phyloP scores from a whole-genome alignment of 2,797 vertebrate genomes.

The Phalanger gymnotis region DNA sequence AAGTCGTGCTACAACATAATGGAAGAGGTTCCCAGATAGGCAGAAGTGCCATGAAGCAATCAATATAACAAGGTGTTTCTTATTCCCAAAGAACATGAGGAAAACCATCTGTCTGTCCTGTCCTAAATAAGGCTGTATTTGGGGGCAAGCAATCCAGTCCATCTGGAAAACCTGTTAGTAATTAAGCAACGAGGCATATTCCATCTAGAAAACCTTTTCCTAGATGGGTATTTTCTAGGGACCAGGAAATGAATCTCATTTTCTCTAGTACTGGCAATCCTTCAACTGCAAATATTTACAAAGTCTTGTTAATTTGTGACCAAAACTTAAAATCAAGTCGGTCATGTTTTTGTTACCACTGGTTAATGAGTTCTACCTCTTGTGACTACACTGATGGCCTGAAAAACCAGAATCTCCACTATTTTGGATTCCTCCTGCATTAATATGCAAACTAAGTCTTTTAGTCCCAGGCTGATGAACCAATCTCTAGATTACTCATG shows the following conservation, averaged over 20 bases:
- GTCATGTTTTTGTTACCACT: constrained; percentile 53
- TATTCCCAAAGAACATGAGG: constrained; percentile 33
- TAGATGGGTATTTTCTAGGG: constrained; percentile 53
- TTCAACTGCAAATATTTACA: constrained; percentile 14
- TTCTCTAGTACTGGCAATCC: constrained; percentile 31
- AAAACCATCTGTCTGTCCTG: constrained; percentile 19
- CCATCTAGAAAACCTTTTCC: constrained; percentile 45
- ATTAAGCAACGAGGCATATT: constrained; percentile 41
- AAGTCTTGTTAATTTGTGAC: constrained; percentile 31
- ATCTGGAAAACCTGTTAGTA: constrained; percentile 18
- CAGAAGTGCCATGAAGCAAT: constrained; percentile 25
- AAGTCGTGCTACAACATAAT: constrained; percentile 58
- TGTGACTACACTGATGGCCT: background rate
- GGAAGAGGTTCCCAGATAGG: constrained; percentile 46
- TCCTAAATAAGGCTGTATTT: constrained; percentile 30
- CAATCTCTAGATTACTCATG: background rate
- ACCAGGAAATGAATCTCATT: constrained; percentile 28
- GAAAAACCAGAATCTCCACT: constrained; percentile 48
- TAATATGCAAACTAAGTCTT: constrained; percentile 14
- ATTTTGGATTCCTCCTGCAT: constrained; percentile 36
- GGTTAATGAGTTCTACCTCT: constrained; percentile 58
- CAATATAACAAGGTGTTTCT: constrained; percentile 47
- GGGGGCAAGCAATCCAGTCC: constrained; percentile 32
- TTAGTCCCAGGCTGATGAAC: background rate
- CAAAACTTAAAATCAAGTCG: constrained; percentile 36